phyloP scores from a whole-genome alignment of 2,113 vertebrate species.

The Paramormyrops kingsleyae region DNA sequence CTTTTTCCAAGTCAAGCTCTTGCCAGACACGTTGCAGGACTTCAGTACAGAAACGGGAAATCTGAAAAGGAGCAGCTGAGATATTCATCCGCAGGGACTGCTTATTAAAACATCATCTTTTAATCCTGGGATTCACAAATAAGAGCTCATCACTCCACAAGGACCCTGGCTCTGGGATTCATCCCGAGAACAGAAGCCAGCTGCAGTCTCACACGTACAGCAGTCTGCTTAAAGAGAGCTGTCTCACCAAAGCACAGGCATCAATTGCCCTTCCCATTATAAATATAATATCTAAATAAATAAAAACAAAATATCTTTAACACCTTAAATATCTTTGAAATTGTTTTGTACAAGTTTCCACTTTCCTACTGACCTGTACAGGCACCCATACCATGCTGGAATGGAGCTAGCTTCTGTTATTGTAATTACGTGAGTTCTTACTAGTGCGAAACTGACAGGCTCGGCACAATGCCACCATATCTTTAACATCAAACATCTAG shows the following conservation, averaged over 20 bases:
- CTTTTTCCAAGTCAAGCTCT: slow-evolving; percentile 47
- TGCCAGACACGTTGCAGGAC: slow-evolving; percentile 49
- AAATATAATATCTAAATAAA: neutral
- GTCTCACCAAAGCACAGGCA: neutral
- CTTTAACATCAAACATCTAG: neutral
- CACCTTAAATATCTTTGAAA: neutral
- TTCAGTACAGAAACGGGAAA: slow-evolving; percentile 49
- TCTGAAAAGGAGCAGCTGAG: slow-evolving; percentile 45
- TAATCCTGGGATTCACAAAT: slow-evolving; percentile 32
- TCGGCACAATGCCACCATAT: neutral
- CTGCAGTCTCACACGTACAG: neutral
- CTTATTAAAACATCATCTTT: slow-evolving; percentile 37
- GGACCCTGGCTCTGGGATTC: neutral
- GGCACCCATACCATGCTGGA: neutral
- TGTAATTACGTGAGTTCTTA: neutral
- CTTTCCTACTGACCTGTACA: neutral
- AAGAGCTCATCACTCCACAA: slow-evolving; percentile 19
- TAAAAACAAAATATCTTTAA: neutral
- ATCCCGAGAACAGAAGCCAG: slow-evolving; percentile 8
- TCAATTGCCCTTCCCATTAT: neutral
- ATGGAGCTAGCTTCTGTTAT: neutral
- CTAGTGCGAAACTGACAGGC: neutral
- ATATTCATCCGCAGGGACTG: slow-evolving; percentile 38
- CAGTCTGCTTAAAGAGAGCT: neutral
- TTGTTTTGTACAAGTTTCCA: neutral